Evolutionary conservation across 2,113 vertebrate genomes (phyloP), one percentile per base, ranked within the genome.

Genomic region (Upupa epops): DNA sequence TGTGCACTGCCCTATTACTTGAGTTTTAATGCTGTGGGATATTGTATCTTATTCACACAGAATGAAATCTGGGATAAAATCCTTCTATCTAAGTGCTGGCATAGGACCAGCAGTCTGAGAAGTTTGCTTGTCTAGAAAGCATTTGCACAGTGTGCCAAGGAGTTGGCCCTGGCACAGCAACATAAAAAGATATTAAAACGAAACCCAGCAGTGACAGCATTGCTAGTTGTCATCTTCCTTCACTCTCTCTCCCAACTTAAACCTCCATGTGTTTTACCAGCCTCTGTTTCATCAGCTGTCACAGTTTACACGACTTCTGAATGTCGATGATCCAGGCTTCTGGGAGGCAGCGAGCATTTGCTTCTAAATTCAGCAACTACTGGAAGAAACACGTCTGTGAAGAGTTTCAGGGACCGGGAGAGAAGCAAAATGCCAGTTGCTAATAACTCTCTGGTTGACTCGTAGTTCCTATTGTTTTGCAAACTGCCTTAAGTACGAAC

Each of bases 101-200:
- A 92, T 84, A 84, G 48, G 70, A 86, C 80, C 83, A 90, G 66
- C 70, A 84, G 77, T n/a, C 86, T 92, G 86, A 90, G 71, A 84
- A 86, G 63, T 79, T 22, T 90, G 48, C 86, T 89, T 72, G 46
- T 63, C 68, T 92, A 85, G 75, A 91, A 95, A 92, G 68, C 74
- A 45, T 89, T 96, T 77, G 52, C 60, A 80, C 13, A 89, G 81
- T 60, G 46, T 91, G 68, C 59, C 92, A 89, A 28, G 34, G 48
- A 79, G 52, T 17, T 87, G 26, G 74, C n/a, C 48, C 87, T 88
- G 73, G 63, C 78, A 90, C 51, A 86, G 84, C 56, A 85, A 92
- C 78, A 85, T 55, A 73, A 81, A 87, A 90, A 89, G 75, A 92
- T 66, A 84, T 7, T 82, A 84, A 87, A 92, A 88, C 8, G 42